Evolutionary conservation across 2,888 invertebrate genomes (phyloP).

Genomic region (Xanthorhoe spadicearia): DNA sequence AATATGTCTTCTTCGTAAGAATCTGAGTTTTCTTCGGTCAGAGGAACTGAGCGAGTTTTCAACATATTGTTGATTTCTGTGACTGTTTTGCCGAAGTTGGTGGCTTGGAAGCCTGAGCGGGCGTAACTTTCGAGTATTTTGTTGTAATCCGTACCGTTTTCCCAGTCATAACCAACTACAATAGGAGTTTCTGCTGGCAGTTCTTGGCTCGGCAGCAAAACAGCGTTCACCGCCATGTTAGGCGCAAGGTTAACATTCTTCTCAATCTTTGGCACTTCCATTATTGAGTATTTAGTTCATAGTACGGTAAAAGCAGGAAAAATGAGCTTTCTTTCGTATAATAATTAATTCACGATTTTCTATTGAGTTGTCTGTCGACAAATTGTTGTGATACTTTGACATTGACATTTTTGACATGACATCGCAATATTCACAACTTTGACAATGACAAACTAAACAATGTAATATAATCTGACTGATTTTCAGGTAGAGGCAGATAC

Average conservation of each 20-base stretch:
- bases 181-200: constrained; percentile 87
- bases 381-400: background rate
- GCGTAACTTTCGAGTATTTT: constrained; percentile 91
- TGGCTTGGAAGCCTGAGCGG: constrained; percentile 98
- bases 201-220: constrained; percentile 88
- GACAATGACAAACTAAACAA: background rate
- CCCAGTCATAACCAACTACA: constrained; percentile 97
- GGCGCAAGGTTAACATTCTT: constrained; percentile 65
- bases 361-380: background rate
- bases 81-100: constrained; percentile 96
- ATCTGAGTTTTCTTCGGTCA: constrained; percentile 88
- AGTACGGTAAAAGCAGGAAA: background rate
- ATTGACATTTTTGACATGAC: background rate
- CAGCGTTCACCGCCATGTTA: constrained; percentile 88
- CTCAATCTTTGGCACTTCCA: constrained; percentile 62
- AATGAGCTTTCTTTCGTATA: constrained; percentile 7
- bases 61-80: constrained; percentile 97
- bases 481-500: too few species aligned
- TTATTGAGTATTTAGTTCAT: constrained; percentile 43
- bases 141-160: constrained; percentile 93
- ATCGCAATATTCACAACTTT: background rate
- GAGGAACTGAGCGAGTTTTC: constrained; percentile 87
- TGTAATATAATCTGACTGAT: too few species aligned
- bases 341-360: background rate
- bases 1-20: constrained; percentile 91